Conservation (phyloP, 2,797 vertebrate genomes). For the Phataginus tricuspis region DNA sequence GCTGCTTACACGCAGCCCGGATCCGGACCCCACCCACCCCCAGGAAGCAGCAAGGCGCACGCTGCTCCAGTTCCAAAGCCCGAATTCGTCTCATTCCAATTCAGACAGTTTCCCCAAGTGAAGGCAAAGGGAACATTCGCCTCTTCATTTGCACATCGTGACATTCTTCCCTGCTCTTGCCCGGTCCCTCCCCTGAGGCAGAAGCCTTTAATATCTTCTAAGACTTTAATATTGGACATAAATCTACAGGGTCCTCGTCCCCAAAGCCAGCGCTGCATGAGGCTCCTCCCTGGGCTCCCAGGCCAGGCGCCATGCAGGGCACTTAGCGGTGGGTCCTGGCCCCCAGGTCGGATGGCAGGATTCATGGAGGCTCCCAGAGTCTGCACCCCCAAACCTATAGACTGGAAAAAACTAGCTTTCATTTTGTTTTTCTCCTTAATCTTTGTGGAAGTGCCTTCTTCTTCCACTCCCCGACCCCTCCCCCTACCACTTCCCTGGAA, state of each 20-base stretch:
- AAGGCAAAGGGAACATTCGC: neutral
- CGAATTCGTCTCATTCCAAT: fast-evolving
- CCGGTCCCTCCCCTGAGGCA: fast-evolving
- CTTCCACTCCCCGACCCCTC: neutral
- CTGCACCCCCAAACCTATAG: no score
- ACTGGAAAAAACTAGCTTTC: neutral
- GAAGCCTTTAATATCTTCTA: neutral
- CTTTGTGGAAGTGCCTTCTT: neutral
- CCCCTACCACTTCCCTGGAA: neutral
- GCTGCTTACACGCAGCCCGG: fast-evolving
- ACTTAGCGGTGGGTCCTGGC: neutral
- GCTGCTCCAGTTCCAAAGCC: neutral
- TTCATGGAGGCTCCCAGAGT: fast-evolving
- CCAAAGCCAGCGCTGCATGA: fast-evolving
- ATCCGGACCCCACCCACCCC: fast-evolving
- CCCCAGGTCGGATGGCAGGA: fast-evolving
- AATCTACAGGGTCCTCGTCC: neutral
- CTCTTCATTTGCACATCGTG: fast-evolving
- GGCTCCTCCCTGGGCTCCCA: fast-evolving
- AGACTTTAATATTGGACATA: no score
- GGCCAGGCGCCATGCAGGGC: neutral
- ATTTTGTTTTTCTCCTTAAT: neutral
- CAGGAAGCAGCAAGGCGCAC: fast-evolving
- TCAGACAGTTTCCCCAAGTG: neutral
- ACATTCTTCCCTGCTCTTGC: fast-evolving